Base-by-base conservation (phyloP, 2,888 invertebrate species). In the Cheilosia soror region DNA sequence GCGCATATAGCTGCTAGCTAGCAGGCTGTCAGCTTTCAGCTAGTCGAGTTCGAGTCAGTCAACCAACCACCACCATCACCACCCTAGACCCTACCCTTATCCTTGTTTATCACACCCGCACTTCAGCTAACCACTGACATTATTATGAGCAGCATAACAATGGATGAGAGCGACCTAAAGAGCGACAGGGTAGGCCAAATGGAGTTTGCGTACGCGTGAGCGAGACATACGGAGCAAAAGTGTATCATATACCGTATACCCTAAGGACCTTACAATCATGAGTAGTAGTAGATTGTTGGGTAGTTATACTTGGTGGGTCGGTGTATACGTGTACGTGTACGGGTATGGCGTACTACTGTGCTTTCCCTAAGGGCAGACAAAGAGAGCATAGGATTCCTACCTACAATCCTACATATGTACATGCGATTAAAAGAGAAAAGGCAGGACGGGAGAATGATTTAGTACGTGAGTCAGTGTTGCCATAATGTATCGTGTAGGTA, bases 81-180 rank as follows among this genome's bases (percentile, higher is more conserved):
- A 11, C 40, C 25, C n/a, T n/a, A n/a, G n/a, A 33, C 65, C 66
- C 82, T 15, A 51, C 25, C 51, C 80, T 40, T 60, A 65, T 65
- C 57, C 60, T 71, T 76, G 81, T 68, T 85, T 85, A 81, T 85
- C 81, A 77, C 81, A 85, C 85, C 85, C 85, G 68, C 81, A 81
- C 85, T 85, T 85, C 85, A 85, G 77, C 85, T 81, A 85, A 85
- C 85, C 85, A 81, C 85, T 81, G 85, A 85, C 85, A 85, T 85
- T 85, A 85, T 85, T 85, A 85, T 85, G 85, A 85, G 66, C 81
- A 85, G 76, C 85, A 81, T 81, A 85, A 85, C 85, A 81, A 81
- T 85, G 72, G 81, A 68, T 72, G 62, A 77, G 79, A 65, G 63
- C 53, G 20, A 58, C 42, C 75, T 69, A 62, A 42, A 65, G 44